phyloP scores from a whole-genome alignment of 2,888 invertebrate species.

The Rhopalosiphum nymphaeae region DNA sequence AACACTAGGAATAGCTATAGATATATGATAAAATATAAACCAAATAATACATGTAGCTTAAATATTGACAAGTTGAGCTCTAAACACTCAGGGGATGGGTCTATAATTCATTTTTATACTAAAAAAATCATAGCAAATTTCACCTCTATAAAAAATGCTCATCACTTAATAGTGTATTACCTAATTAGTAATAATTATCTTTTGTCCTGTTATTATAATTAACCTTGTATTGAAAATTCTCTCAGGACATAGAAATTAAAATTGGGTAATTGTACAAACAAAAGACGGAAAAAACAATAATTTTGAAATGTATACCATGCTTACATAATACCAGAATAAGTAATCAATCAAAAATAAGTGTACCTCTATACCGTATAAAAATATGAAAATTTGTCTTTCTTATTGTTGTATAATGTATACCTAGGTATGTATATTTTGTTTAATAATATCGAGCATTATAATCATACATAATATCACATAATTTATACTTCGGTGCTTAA shows the following conservation, averaged over 20 bases:
- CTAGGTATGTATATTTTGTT: not conserved
- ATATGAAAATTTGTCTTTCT: not conserved
- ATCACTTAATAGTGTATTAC: not conserved
- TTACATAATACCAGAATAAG: not conserved
- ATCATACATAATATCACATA: not conserved
- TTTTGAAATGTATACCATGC: not conserved
- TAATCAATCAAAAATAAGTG: not conserved
- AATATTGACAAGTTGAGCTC: not conserved
- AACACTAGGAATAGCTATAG: not conserved
- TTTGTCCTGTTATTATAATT: not conserved
- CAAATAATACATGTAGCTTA: not conserved
- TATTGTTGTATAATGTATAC: not conserved
- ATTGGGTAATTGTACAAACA: not conserved
- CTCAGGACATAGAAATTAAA: not conserved
- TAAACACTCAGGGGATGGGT: not conserved
- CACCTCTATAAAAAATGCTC: not conserved
- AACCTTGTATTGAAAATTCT: constrained; percentile 1
- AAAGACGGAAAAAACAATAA: not conserved
- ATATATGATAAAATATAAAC: not conserved
- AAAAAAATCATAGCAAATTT: not conserved
- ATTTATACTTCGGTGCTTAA: not conserved
- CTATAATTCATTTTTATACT: not conserved
- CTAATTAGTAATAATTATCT: not conserved
- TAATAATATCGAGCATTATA: not conserved
- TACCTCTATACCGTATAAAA: not conserved